Evolutionary conservation across 1,140 invertebrate species (phyloP).

Genomic region (Drosophila watanabei): DNA sequence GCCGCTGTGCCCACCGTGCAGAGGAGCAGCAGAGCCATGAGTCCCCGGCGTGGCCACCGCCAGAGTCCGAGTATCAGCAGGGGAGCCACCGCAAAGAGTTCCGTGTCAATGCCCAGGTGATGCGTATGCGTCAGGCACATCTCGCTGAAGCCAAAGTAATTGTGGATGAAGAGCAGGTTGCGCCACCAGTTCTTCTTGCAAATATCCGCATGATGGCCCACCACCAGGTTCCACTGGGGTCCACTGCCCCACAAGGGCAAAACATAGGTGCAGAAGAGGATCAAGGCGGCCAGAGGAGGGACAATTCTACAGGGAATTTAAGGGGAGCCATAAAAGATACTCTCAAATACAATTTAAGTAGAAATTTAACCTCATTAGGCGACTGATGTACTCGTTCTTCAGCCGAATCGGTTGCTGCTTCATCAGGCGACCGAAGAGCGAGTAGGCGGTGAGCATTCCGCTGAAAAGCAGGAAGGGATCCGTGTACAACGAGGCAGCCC

Average conservation of each 20-base stretch:
- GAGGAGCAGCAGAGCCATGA: constrained; percentile 85
- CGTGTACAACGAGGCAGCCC: constrained; percentile 89
- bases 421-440: constrained; percentile 87
- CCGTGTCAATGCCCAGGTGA: constrained; percentile 93
- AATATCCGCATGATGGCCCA: constrained; percentile 88
- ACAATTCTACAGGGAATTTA: constrained; percentile 86
- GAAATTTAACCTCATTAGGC: constrained; percentile 87
- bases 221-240: constrained; percentile 89
- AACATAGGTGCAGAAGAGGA: constrained; percentile 89
- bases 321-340: too few species aligned
- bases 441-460: constrained; percentile 88
- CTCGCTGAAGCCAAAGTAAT: constrained; percentile 89
- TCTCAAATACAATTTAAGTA: accelerated
- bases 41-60: constrained; percentile 87
- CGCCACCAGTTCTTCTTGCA: constrained; percentile 89
- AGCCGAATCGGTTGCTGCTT: constrained; percentile 87
- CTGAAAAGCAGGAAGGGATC: constrained; percentile 90
- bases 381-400: constrained; percentile 88
- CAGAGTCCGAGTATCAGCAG: constrained; percentile 89
- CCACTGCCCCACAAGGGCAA: constrained; percentile 88
- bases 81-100: constrained; percentile 91
- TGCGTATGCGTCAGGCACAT: constrained; percentile 91
- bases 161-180: constrained; percentile 89
- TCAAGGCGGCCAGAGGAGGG: constrained; percentile 88
- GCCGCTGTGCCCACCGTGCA: constrained; percentile 87